Evolutionary conservation across 2,888 invertebrate genomes (phyloP), one percentile per base, ranked within the genome.

Genomic region (Diaprepes abbreviatus): DNA sequence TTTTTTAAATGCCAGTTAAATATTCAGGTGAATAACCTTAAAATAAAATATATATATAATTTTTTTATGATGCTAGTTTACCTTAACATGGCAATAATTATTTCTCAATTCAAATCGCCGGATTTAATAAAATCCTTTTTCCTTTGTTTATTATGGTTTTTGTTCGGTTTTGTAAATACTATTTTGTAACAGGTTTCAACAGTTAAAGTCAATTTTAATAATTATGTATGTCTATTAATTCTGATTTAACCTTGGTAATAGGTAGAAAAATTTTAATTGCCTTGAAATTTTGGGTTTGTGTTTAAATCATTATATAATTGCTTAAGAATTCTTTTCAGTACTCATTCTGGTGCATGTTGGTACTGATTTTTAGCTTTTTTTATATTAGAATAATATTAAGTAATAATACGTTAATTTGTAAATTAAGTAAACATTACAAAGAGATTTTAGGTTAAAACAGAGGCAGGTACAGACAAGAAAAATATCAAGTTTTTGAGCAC

Each of bases 11-110:
- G 16, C 14, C 9, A 17, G 3, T 43, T n/a, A 50, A 50, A 50
- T 50, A 14, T 28, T 28, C 14, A 28, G 48, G 28, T 50, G 48
- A 50, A 50, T 21, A 50, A 50, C 48, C 48, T 50, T 14, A 7
- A 6, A 14, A 28, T 16, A 28, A 14, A 50, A 50, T 28, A 50
- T 50, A n/a, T n/a, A 50, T 28, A 28, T 4, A 3, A 12, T n/a
- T n/a, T 24, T 24, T 21, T 45, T 7, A 14, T 50, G 9, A 16
- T 50, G 21, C 28, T 14, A 28, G 48, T 28, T 45, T 7, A 45
- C 45, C 45, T 45, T 45, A n/a, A 45, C 24, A 24, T 28, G 9
- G 1, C 3, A 28, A 28, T 50, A 50, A 28, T 14, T 28, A 50
- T 50, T 50, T 28, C 16, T 28, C 28, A 50, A 50, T 28, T 24